Evolutionary conservation across 2,113 vertebrate species (phyloP).

Genomic region (Lepisosteus oculatus): DNA sequence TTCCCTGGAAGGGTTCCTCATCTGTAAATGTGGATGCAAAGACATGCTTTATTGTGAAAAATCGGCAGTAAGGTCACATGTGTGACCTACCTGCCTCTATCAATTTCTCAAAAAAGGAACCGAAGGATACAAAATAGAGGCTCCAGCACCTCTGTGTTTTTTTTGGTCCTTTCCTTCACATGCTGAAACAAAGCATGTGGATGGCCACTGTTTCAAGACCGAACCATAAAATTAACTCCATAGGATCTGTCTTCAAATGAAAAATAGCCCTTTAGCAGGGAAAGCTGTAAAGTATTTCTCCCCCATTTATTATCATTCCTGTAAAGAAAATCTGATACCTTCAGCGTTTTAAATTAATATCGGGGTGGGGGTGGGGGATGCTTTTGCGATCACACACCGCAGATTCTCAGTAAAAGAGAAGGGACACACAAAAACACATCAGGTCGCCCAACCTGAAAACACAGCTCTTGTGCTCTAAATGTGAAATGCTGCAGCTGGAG

Average conservation of each 20-base stretch:
- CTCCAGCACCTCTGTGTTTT: neutral
- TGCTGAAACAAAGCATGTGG: no score
- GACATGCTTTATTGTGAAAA: constrained; percentile 60
- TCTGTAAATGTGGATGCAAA: constrained; percentile 50
- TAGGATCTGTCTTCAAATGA: constrained; percentile 59
- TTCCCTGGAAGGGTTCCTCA: constrained; percentile 56
- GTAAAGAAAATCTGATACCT: constrained; percentile 52
- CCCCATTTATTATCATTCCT: constrained; percentile 54
- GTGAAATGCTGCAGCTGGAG: no score
- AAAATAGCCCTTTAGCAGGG: constrained; percentile 55
- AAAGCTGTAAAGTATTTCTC: constrained; percentile 61
- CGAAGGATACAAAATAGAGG: neutral
- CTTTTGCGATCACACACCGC: no score
- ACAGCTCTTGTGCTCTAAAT: no score
- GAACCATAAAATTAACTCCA: constrained; percentile 72
- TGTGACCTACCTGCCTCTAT: constrained; percentile 30
- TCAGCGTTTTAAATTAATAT: constrained; percentile 12
- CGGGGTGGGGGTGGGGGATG: no score
- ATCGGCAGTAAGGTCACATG: constrained; percentile 53
- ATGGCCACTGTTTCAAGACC: constrained; percentile 56
- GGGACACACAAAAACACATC: no score
- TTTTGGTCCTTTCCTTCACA: neutral
- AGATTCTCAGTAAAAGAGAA: no score
- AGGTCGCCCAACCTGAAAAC: no score
- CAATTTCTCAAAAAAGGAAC: constrained; percentile 42